Percentiles rank a stretch among this genome's conserved stretches.
phyloP scores from a whole-genome alignment of 2,797 vertebrate species.

The Dermochelys coriacea region DNA sequence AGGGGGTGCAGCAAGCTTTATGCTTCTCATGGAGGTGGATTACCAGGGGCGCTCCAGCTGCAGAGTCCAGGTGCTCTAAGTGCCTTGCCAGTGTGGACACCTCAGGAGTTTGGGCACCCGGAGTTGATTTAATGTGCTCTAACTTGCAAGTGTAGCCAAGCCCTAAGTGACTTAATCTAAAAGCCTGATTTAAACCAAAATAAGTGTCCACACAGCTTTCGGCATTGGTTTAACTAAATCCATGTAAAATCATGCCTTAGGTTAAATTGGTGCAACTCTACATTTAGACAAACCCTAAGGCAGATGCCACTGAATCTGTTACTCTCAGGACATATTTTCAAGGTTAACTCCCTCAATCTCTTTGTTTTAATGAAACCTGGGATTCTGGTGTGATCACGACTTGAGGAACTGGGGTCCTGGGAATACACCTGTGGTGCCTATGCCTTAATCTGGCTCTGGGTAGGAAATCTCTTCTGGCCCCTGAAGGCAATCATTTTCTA shows the following conservation, averaged over 20 bases:
- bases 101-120: too few species aligned
- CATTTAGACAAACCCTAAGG: neutral
- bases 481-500: neutral
- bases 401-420: neutral
- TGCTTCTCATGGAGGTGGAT: too few species aligned
- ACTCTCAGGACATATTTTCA: neutral
- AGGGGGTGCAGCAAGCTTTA: too few species aligned
- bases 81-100: too few species aligned
- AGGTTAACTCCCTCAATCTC: too few species aligned
- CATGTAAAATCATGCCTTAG: neutral
- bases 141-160: too few species aligned
- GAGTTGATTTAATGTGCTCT: too few species aligned
- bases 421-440: neutral
- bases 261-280: neutral
- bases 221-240: neutral
- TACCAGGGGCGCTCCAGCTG: too few species aligned
- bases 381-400: neutral
- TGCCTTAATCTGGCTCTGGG: neutral
- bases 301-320: too few species aligned
- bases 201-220: neutral
- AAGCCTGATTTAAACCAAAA: neutral
- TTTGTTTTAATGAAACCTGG: neutral
- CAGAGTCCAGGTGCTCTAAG: too few species aligned
- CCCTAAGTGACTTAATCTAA: neutral
- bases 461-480: neutral